Evolutionary conservation across 2,888 invertebrate species (phyloP).

Genomic region (Elmis aenea): DNA sequence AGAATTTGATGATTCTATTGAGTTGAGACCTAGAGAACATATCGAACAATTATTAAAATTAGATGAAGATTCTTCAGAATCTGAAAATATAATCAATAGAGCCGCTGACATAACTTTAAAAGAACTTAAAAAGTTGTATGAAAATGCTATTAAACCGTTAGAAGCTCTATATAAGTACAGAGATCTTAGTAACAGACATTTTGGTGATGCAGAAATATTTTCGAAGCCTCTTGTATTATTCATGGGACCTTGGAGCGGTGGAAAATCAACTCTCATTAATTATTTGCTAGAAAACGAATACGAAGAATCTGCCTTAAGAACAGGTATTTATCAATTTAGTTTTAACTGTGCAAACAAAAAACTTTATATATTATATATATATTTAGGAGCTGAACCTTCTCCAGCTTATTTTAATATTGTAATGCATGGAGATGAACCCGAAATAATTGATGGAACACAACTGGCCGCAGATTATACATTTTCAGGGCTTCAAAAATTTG

Average conservation of each 20-base stretch:
- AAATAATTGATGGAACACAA: constrained; percentile 86
- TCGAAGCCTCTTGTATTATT: constrained; percentile 89
- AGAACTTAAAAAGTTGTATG: constrained; percentile 81
- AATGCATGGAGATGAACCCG: constrained; percentile 81
- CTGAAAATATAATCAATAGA: constrained; percentile 65
- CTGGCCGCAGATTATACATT: constrained; percentile 94
- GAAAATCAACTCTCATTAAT: constrained; percentile 91
- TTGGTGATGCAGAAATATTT: constrained; percentile 91
- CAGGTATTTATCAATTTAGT: constrained; percentile 56
- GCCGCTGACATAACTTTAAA: constrained; percentile 73
- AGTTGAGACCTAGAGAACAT: constrained; percentile 73
- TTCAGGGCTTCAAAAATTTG: constrained; percentile 90
- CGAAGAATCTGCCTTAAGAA: constrained; percentile 74
- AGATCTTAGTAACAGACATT: constrained; percentile 86
- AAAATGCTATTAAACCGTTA: constrained; percentile 81
- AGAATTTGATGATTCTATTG: constrained; percentile 70
- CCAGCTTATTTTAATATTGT: constrained; percentile 90
- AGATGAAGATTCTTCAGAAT: constrained; percentile 68
- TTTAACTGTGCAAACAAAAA: neutral
- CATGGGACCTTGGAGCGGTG: constrained; percentile 96
- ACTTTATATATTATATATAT: neutral
- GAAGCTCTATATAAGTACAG: constrained; percentile 89
- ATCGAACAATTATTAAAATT: constrained; percentile 74
- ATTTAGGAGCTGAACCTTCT: constrained; percentile 84
- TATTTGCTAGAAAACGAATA: constrained; percentile 86